Percentiles rank a stretch among this genome's conserved stretches.
Conservation (phyloP, 2,888 invertebrate genomes). For the Dynastes grantii region DNA sequence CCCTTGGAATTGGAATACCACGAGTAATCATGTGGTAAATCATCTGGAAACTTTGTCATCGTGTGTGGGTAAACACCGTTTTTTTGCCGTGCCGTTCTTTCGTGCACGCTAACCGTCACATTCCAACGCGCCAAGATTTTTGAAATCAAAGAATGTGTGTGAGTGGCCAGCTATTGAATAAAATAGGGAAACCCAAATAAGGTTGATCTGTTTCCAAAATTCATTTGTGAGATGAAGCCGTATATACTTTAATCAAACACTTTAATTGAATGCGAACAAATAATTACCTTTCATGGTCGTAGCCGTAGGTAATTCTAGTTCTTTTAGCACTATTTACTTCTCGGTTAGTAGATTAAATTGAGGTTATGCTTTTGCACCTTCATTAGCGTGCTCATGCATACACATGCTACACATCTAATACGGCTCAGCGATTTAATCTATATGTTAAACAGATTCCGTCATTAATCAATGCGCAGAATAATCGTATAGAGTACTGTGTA, state of each 20-base stretch:
- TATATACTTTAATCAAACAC: background rate
- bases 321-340: background rate
- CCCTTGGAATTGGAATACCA: too few species aligned
- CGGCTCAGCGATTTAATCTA: conserved; percentile 31
- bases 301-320: background rate
- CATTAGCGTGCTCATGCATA: conserved; percentile 13
- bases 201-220: background rate
- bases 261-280: background rate
- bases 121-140: too few species aligned
- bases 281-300: background rate
- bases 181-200: too few species aligned
- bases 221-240: background rate
- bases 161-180: too few species aligned
- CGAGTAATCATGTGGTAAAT: too few species aligned
- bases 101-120: too few species aligned
- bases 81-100: too few species aligned
- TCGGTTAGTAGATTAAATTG: conserved; percentile 15
- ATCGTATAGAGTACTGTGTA: conserved; percentile 25
- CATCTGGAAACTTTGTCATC: too few species aligned
- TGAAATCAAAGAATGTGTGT: too few species aligned
- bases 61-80: too few species aligned
- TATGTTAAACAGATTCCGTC: conserved; percentile 40
- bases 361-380: conserved; percentile 11
- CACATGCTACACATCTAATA: conserved; percentile 4
- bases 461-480: conserved; percentile 43